Conservation (phyloP, 2,888 invertebrate species). For the Drepana falcataria region DNA sequence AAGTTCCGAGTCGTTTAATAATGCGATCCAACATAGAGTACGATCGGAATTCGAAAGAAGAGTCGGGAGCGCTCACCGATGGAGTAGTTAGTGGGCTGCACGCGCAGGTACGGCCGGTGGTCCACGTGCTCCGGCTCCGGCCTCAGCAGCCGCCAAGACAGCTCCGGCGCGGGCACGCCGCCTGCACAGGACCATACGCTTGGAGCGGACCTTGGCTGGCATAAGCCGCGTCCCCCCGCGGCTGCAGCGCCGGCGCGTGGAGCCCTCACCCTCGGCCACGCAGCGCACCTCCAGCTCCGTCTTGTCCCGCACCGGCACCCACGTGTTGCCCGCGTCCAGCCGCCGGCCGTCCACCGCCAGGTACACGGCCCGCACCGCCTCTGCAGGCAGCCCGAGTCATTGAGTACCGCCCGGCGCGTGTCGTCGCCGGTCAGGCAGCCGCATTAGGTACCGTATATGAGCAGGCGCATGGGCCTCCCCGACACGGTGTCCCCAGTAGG, state of each 20-base stretch:
- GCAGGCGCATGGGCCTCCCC: slow-evolving; percentile 50
- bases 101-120: slow-evolving; percentile 73
- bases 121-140: slow-evolving; percentile 71
- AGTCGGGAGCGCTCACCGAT: slow-evolving; percentile 38
- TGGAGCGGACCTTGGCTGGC: no score
- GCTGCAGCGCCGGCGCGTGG: no score
- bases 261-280: slow-evolving; percentile 87
- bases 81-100: slow-evolving; percentile 73
- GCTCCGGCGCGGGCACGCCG: slow-evolving; percentile 81
- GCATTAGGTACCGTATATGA: slow-evolving; percentile 49
- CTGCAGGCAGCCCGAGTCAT: slow-evolving; percentile 57
- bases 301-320: slow-evolving; percentile 92
- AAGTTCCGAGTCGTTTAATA: not conserved
- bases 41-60: no score
- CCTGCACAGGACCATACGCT: slow-evolving; percentile 42
- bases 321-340: slow-evolving; percentile 90
- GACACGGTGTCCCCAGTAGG: slow-evolving; percentile 81
- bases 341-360: slow-evolving; percentile 91
- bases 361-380: slow-evolving; percentile 90
- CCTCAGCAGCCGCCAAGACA: slow-evolving; percentile 75
- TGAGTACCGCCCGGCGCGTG: no score
- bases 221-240: no score
- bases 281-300: slow-evolving; percentile 89
- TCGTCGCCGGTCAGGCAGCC: no score
- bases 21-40: no score